Evolutionary conservation across 2,113 vertebrate genomes (phyloP), one percentile per base, ranked within the genome.

Genomic region (Saimiri boliviensis): DNA sequence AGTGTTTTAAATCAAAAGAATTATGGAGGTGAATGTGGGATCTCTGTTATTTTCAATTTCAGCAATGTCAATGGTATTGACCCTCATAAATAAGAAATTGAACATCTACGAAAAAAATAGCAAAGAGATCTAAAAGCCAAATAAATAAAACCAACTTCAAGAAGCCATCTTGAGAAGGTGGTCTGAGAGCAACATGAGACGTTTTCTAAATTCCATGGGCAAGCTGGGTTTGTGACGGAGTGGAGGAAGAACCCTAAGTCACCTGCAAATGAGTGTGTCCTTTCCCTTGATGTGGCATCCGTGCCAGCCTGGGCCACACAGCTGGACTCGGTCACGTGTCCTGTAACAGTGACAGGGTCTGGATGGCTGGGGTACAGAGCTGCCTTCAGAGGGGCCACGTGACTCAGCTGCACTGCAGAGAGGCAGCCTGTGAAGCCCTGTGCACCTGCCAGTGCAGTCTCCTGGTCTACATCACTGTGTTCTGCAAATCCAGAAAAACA

Each of bases 371-470:
- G 98, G 1, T 99, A 98, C 92, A 99, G 97, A 1, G 99, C 99
- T 7, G 99, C 99, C 94, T 99, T 99, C 97, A 99, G 98, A 37
- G 99, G 99, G 88, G 99, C 98, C 96, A 99, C 96, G 71, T 99
- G 98, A 98, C 99, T 99, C 94, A 99, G 99, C 97, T 99, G 99
- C 93, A 99, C 99, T 0, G 99, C 99, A 6, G 99, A 99, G 37
- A 99, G 99, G 93, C 99, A 99, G 90, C 99, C 99, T 5, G 97
- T 98, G 98, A 99, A 99, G 86, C 99, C 99, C 79, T 99, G 98
- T 1, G 98, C 98, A 11, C 98, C 99, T 42, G 99, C 98, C 86
- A 98, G 98, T 70, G 98, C 97, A 3, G 99, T 98, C 52, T 99
- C 99, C 27, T 98, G 98, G 97, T 99, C 99, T 47, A 98, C 1